Evolutionary conservation across 2,113 vertebrate species (phyloP).

Genomic region (Pimephales promelas): DNA sequence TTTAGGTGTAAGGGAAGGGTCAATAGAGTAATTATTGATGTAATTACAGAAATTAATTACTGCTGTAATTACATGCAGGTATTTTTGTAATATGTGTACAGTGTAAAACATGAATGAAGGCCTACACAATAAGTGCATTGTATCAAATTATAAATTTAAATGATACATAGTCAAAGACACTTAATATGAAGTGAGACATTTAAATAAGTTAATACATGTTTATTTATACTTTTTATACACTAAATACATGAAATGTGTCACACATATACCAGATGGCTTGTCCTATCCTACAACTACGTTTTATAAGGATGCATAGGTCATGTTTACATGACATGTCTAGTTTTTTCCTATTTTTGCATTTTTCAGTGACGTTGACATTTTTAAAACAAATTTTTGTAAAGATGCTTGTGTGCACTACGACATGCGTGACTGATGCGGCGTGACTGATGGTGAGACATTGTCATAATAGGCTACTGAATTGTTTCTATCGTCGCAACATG

Average conservation of each 20-base stretch:
- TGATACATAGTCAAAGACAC: too few species aligned
- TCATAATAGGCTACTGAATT: neutral
- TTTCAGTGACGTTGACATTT: neutral
- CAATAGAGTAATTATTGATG: too few species aligned
- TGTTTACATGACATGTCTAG: neutral
- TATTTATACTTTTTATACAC: neutral
- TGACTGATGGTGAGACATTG: neutral
- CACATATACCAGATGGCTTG: neutral
- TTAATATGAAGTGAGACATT: too few species aligned
- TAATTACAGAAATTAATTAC: neutral
- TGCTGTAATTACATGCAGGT: neutral
- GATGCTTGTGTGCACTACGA: neutral
- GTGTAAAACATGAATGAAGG: too few species aligned
- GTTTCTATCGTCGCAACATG: neutral
- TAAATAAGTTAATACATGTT: too few species aligned
- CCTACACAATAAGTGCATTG: too few species aligned
- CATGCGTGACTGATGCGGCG: neutral
- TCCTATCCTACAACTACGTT: neutral
- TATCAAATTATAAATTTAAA: too few species aligned
- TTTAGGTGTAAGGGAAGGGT: too few species aligned
- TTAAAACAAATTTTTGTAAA: neutral
- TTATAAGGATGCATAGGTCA: neutral
- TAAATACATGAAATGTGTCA: neutral
- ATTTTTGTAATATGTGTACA: neutral
- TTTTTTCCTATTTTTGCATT: conserved; percentile 18